These are phyloP conservation scores for Taxidea taxus DNA, from an alignment of 2,113 vertebrate genomes.

Conservation along the genomic window DNA sequence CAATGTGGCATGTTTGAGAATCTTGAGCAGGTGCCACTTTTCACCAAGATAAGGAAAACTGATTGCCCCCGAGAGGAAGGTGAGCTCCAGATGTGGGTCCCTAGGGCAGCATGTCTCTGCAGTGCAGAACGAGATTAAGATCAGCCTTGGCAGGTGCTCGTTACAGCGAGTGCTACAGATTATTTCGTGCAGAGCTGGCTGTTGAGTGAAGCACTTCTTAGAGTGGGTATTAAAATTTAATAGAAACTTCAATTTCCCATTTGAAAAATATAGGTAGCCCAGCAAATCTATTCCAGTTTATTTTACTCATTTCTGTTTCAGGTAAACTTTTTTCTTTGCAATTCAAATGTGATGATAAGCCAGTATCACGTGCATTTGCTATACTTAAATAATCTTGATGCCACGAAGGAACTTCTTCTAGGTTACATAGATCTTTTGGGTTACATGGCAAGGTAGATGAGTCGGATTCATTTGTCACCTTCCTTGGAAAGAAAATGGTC, in stretches of 20 bases:
- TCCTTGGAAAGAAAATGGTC: background rate
- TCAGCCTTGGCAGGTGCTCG: constrained; percentile 44
- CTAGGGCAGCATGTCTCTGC: background rate
- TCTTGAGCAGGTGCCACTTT: constrained; percentile 57
- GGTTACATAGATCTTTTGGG: background rate
- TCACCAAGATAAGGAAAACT: constrained; percentile 66
- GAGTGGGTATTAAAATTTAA: constrained; percentile 76
- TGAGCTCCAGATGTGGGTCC: constrained; percentile 49
- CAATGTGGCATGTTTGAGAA: constrained; percentile 56
- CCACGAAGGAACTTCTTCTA: background rate
- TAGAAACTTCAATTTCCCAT: constrained; percentile 74
- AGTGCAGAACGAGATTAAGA: constrained; percentile 22
- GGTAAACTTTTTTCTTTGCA: constrained; percentile 29
- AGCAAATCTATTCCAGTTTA: constrained; percentile 48
- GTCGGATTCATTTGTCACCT: background rate
- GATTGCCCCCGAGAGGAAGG: constrained; percentile 56
- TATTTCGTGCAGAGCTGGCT: constrained; percentile 27
- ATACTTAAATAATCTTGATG: background rate
- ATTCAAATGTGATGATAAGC: constrained; percentile 57
- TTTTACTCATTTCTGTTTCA: constrained; percentile 37
- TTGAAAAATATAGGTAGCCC: constrained; percentile 58
- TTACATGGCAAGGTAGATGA: background rate
- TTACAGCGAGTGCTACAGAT: constrained; percentile 13
- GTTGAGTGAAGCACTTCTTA: constrained; percentile 56
- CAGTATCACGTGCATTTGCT: background rate